phyloP scores from a whole-genome alignment of 1,140 invertebrate species.

The Conopomorpha cramerella region DNA sequence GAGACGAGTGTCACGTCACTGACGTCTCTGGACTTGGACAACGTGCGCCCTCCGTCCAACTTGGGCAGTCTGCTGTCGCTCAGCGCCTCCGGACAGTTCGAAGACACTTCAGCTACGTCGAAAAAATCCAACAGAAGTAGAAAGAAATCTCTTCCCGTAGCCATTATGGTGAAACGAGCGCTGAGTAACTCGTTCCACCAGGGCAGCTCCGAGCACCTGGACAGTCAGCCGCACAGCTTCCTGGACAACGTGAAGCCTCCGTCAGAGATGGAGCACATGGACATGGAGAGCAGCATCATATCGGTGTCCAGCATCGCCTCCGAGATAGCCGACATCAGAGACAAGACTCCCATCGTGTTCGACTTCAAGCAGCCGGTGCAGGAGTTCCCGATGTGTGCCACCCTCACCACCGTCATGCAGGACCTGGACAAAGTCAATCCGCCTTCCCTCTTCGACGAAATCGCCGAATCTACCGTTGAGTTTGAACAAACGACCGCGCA shows the following conservation, averaged over 20 bases:
- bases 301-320: conserved; percentile 83
- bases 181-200: conserved; percentile 64
- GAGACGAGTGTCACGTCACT: conserved; percentile 62
- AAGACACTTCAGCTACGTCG: conserved; percentile 27
- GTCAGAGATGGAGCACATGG: conserved; percentile 78
- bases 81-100: conserved; percentile 61
- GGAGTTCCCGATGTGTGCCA: conserved; percentile 44
- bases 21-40: conserved; percentile 69
- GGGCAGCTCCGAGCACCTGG: conserved; percentile 66
- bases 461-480: conserved; percentile 72
- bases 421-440: conserved; percentile 81
- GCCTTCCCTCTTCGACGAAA: conserved; percentile 78
- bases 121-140: conserved; percentile 41
- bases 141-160: conserved; percentile 72
- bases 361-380: conserved; percentile 58
- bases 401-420: conserved; percentile 63
- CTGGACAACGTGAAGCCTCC: conserved; percentile 83
- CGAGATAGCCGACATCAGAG: conserved; percentile 67
- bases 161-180: conserved; percentile 71
- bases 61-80: conserved; percentile 70
- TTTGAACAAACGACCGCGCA: conserved; percentile 56
- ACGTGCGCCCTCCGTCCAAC: conserved; percentile 78
- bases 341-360: conserved; percentile 48
- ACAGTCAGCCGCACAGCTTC: conserved; percentile 60
- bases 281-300: conserved; percentile 80